Base-by-base conservation (phyloP, 1,140 invertebrate species). In the Medauroidea extradentata region DNA sequence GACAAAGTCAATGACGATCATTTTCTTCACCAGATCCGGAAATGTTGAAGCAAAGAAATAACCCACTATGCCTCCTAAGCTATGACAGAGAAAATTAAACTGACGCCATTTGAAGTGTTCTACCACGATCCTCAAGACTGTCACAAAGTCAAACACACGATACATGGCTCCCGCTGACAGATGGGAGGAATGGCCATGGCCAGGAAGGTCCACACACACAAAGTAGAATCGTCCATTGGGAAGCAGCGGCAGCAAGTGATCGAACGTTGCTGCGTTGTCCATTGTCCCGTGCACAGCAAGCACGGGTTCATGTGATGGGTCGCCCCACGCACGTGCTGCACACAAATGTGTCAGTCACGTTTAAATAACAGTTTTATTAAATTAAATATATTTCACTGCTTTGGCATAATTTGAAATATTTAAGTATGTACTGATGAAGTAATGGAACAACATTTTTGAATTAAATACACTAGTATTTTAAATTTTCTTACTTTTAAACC, bases 261-360 rank as follows among this genome's bases (percentile, higher is more conserved):
- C 79, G 69, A 87, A 90, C 16, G 81, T 74, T 9, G 80, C 82
- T 18, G 83, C 81, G 64, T 89, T 88, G 65, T 87, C 85, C 52
- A 77, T 63, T 18, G 68, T 59, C 1, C 88, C 88, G 67, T 90
- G 88, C 21, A 85, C 73, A 8, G 79, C 69, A 11, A 90, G 65
- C 2, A 89, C 74, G 1, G 75, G 78, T 7, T 73, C 66, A 41
- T 79, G 71, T 19, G 63, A 65, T 60, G 72, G 63, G 54, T 79
- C 67, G 8, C 86, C 86, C 84, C 85, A 89, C 39, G 80, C 72
- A 73, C 86, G 83, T 34, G 75, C 84, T 80, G 77, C 56, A 71
- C 81, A 23, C 23, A 14, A 11, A 39, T 39, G 38, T 11, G 38
- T 39, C n/a, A n/a, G n/a, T n/a, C n/a, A n/a, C n/a, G n/a, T n/a